Base-by-base conservation (phyloP, 1,140 invertebrate genomes). In the Meloidogyne exigua region DNA sequence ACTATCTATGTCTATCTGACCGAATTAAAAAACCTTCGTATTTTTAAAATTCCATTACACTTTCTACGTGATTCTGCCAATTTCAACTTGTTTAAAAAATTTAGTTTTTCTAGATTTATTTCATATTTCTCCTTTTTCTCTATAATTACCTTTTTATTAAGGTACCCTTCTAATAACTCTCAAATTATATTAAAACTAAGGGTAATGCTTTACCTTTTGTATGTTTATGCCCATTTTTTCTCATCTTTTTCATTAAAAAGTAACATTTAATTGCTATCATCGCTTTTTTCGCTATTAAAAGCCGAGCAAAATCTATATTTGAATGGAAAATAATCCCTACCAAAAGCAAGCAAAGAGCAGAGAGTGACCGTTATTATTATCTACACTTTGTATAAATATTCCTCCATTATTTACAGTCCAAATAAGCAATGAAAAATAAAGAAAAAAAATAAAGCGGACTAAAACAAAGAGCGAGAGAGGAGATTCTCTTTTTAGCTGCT, bases 221-320 rank as follows among this genome's bases (percentile, higher is more conserved):
- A 39, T 10, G n/a, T 57, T 15, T 44, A 49, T 49, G 44, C 18
- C 49, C 49, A 57, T n/a, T 5, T 9, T 57, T 18, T 57, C 7
- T 9, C n/a, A n/a, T 57, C 7, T 57, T 18, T 18, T n/a, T 57
- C 49, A 57, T n/a, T 3, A 57, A 57, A 57, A 57, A n/a, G 15
- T 57, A n/a, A 57, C n/a, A 57, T 57, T 57, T 57, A 57, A 57
- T 57, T 57, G 49, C 49, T 57, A 57, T 57, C 18, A 57, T 57
- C 5, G n/a, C 49, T 57, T 9, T 39, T 39, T 39, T 39, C 49
- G 1, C n/a, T 57, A 57, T 57, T 57, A n/a, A 57, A 57, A 18
- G 49, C 49, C 49, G 5, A 57, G 18, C 13, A 57, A 57, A 57
- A 3, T 12, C 49, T 57, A 57, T 57, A 57, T 57, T 57, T 57